Percentiles rank a stretch among this genome's conserved stretches.
Evolutionary conservation across 2,797 vertebrate species (phyloP).

Genomic region (Novumbra hubbsi): DNA sequence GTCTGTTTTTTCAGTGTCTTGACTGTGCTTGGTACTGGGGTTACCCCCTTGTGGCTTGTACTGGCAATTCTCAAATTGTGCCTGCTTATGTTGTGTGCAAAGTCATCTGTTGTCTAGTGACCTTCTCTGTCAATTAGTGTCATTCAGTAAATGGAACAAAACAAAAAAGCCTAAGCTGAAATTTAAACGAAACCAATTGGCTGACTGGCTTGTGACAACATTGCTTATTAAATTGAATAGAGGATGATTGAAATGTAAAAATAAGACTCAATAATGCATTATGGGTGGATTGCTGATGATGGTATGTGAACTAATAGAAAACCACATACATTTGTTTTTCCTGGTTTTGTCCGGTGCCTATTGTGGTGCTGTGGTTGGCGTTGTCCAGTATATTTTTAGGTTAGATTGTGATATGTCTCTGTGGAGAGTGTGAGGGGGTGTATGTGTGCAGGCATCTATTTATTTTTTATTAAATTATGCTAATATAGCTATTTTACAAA

Average conservation of each 20-base stretch:
- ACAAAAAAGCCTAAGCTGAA: background rate
- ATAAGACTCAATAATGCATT: background rate
- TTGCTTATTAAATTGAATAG: background rate
- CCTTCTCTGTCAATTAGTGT: background rate
- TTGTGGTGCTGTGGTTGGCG: too few species aligned
- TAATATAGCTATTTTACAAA: too few species aligned
- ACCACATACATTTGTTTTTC: background rate
- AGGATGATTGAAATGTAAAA: background rate
- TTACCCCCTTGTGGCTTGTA: constrained; percentile 2
- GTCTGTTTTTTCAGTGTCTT: background rate
- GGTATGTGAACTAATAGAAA: background rate
- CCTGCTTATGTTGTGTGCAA: background rate
- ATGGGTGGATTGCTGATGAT: background rate
- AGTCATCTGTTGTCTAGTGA: background rate
- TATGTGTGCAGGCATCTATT: too few species aligned
- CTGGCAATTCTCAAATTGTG: background rate
- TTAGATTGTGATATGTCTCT: too few species aligned
- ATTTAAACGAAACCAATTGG: background rate
- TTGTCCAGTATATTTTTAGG: too few species aligned
- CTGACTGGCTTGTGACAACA: background rate
- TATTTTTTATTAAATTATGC: too few species aligned
- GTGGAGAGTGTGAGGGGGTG: too few species aligned
- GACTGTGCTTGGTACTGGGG: background rate
- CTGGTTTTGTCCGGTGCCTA: too few species aligned
- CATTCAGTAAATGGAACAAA: background rate